Conservation (phyloP, 2,113 vertebrate genomes). For the Hippocampus abdominalis region DNA sequence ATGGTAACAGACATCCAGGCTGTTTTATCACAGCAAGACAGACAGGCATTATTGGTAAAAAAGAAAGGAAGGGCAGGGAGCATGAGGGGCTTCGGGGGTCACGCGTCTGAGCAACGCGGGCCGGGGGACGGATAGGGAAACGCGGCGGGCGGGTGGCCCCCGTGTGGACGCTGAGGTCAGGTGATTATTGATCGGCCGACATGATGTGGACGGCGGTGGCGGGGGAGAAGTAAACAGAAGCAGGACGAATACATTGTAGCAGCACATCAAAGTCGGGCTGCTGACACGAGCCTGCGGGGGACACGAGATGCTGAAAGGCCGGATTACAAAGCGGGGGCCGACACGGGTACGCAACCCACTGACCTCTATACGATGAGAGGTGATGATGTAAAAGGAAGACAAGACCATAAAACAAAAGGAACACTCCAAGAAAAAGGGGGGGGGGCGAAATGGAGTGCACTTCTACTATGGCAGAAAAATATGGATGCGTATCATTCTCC, state of each 20-base stretch:
- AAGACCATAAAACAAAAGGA: background rate
- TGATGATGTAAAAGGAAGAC: background rate
- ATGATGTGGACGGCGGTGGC: conserved; percentile 55
- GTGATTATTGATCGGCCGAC: conserved; percentile 65
- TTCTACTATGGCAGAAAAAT: background rate
- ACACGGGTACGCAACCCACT: conserved; percentile 36
- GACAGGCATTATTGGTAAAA: conserved; percentile 59
- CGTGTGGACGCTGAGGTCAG: conserved; percentile 44
- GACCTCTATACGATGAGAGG: background rate
- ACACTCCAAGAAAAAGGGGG: conserved; percentile 25
- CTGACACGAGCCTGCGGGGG: conserved; percentile 63
- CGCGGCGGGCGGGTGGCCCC: conserved; percentile 42
- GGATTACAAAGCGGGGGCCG: conserved; percentile 44
- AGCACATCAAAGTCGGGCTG: conserved; percentile 59
- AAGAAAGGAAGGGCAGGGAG: conserved; percentile 27
- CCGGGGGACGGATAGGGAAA: conserved; percentile 52
- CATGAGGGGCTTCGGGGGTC: conserved; percentile 41
- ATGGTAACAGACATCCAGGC: conserved; percentile 53
- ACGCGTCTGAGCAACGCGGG: conserved; percentile 34
- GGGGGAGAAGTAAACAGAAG: conserved; percentile 40
- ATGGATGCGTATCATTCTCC: conserved; percentile 32
- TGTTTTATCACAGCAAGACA: conserved; percentile 62
- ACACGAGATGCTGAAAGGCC: conserved; percentile 46
- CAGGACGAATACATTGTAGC: conserved; percentile 61
- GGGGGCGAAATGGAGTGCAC: conserved; percentile 15